phyloP scores from a whole-genome alignment of 1,140 invertebrate species.

The Eupristina koningsbergeri region DNA sequence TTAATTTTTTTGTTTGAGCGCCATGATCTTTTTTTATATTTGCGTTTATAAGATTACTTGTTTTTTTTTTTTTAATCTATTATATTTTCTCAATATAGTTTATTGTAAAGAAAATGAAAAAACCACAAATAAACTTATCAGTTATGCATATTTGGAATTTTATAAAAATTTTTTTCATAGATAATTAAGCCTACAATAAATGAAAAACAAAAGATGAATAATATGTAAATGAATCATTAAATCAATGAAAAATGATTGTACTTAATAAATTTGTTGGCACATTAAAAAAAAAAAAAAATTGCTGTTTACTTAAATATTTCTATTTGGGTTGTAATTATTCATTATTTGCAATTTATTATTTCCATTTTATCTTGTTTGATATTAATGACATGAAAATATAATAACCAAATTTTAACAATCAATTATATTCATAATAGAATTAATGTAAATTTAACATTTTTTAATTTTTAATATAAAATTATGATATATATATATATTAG shows the following conservation, averaged over 20 bases:
- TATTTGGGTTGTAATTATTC: too few relatives aligned
- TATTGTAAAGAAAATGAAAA: constrained; percentile 15
- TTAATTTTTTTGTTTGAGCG: not conserved
- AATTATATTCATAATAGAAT: too few relatives aligned
- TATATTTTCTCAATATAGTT: not conserved
- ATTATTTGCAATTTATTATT: too few relatives aligned
- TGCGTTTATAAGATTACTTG: not conserved
- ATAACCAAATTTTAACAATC: too few relatives aligned
- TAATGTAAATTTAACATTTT: too few relatives aligned
- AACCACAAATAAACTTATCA: not conserved
- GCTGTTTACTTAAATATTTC: too few relatives aligned
- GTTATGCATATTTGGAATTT: not conserved
- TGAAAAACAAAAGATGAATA: not conserved
- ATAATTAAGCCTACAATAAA: not conserved
- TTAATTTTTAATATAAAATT: too few relatives aligned
- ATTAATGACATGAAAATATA: too few relatives aligned
- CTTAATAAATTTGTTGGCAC: not conserved
- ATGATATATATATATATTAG: too few relatives aligned
- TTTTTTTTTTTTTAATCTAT: not conserved
- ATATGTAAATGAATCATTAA: not conserved
- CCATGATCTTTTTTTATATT: not conserved
- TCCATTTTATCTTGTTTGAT: too few relatives aligned
- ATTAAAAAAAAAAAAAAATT: too few relatives aligned
- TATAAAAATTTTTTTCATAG: not conserved
- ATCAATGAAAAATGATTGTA: not conserved